phyloP scores from a whole-genome alignment of 2,888 invertebrate species.

The Oligia fasciuncula region DNA sequence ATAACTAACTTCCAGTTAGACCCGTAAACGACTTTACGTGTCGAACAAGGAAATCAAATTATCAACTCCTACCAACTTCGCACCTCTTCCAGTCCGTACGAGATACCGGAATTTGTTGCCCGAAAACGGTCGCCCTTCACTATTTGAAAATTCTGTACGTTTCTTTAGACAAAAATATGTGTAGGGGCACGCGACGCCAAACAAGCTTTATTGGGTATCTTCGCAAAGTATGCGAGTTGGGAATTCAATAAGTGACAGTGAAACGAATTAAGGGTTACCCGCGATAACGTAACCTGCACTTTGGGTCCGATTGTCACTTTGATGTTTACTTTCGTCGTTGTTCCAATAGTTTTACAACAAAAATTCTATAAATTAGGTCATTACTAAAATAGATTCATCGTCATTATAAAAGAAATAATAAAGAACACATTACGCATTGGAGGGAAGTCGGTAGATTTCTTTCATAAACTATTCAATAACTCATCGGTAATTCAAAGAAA shows the following conservation, averaged over 20 bases:
- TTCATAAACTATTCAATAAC: conserved; percentile 69
- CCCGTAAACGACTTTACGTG: conserved; percentile 88
- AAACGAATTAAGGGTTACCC: conserved; percentile 83
- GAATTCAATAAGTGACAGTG: conserved; percentile 88
- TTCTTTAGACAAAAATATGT: conserved; percentile 84
- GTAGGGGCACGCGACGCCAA: conserved; percentile 81
- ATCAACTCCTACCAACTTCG: conserved; percentile 87
- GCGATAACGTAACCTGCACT: conserved; percentile 76
- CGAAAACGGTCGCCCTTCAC: conserved; percentile 77
- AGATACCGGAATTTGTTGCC: conserved; percentile 82
- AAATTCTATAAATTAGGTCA: conserved; percentile 4
- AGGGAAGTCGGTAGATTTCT: conserved; percentile 42
- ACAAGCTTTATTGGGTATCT: conserved; percentile 88
- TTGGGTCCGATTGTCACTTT: conserved; percentile 77
- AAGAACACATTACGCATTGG: conserved; percentile 10
- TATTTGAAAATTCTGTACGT: conserved; percentile 86
- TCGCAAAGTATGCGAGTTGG: conserved; percentile 84
- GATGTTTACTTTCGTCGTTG: conserved; percentile 65
- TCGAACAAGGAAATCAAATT: conserved; percentile 89
- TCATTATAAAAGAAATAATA: conserved; percentile 14
- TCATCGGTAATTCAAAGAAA: conserved; percentile 66
- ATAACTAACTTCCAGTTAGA: conserved; percentile 85
- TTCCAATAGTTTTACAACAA: conserved; percentile 22
- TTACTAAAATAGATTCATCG: background rate
- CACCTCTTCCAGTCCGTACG: conserved; percentile 82